These are phyloP conservation scores for Pantherophis vulpinus DNA, from an alignment of 2,797 vertebrate genomes.

Conservation along the genomic window DNA sequence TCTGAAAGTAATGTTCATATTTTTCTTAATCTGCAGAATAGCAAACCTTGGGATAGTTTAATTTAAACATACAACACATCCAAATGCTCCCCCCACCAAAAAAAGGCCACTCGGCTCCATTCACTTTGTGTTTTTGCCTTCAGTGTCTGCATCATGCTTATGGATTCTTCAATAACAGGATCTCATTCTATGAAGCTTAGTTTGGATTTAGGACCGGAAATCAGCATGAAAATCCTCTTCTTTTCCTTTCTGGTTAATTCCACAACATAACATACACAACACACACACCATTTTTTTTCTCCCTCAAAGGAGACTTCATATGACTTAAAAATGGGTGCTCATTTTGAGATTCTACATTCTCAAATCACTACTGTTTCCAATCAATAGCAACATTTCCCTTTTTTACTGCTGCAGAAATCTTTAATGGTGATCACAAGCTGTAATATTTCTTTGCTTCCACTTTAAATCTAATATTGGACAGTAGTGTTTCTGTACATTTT, in stretches of 20 bases:
- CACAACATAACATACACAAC: background rate
- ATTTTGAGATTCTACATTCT: background rate
- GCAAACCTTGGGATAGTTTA: background rate
- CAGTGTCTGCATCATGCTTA: background rate
- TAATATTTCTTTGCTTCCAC: background rate
- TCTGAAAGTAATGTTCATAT: background rate
- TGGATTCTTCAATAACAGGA: background rate
- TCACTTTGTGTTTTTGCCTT: background rate
- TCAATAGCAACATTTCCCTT: background rate
- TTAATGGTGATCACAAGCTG: background rate
- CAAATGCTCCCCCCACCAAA: background rate
- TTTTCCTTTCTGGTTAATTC: background rate
- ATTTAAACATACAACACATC: background rate
- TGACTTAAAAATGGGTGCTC: background rate
- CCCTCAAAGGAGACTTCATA: conserved; percentile 39
- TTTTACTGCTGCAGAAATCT: background rate
- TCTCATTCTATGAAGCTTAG: background rate
- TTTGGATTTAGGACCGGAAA: background rate
- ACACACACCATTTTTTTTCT: background rate
- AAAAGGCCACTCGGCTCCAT: background rate
- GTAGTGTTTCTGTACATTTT: background rate
- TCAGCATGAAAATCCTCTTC: background rate
- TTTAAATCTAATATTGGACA: background rate
- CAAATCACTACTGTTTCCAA: background rate
- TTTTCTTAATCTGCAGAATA: background rate